Base-by-base conservation (phyloP, 2,113 vertebrate genomes). In the Xiphias gladius region DNA sequence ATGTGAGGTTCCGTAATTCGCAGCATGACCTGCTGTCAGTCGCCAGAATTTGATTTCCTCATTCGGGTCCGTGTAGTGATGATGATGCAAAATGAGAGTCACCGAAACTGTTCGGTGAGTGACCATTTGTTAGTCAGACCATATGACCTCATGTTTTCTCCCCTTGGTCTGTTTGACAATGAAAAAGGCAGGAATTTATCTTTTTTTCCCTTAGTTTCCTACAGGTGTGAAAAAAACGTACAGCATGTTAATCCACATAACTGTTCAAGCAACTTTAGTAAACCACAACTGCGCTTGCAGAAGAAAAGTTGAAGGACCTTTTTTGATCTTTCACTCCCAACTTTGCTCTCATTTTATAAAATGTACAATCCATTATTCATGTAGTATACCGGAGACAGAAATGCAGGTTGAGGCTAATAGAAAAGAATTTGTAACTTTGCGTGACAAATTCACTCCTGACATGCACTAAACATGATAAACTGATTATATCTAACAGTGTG, bases 401-500 rank as follows among this genome's bases (percentile, higher is more conserved):
- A 39, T 32, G 11, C 65, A 54, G 55, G 55, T 61, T 19, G 41
- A 67, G 28, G 12, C 39, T 58, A 64, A n/a, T n/a, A 58, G 13
- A 35, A 37, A 66, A 30, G 1, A 22, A 50, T 11, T 58, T 39
- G n/a, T 3, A 55, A 20, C 59, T 35, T 0, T 66, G 48, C 20
- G 30, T 52, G 28, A 57, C 62, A 48, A 54, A 67, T 64, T 1
- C 37, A 62, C 20, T 28, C 80, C 22, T 28, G 22, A 41, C 61
- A 74, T 50, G 14, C 57, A 59, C 50, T 59, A 8, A 39, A 35
- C 28, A 55, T 72, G 65, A 80, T 48, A 46, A 20, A 71, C 12
- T 26, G 14, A 73, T 78, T 63, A 5, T 22, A 68, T 73, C 19
- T n/a, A 55, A 48, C 22, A 70, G 30, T 59, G 2, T 24, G 64